Base-by-base conservation (phyloP, 2,888 invertebrate genomes). In the Lasioglossum lativentre region DNA sequence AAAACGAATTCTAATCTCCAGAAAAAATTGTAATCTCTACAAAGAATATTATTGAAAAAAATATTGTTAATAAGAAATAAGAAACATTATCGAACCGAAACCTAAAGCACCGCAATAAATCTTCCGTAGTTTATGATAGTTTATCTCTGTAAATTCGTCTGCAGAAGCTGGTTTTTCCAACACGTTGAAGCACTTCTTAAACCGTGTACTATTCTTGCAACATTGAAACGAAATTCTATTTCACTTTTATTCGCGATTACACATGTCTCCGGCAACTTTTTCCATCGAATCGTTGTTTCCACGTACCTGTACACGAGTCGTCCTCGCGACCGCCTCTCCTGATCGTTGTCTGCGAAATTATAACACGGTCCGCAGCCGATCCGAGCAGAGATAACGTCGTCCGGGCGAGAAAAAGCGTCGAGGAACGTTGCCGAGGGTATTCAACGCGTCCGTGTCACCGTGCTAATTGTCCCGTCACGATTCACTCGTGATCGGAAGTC, bases 141-240 rank as follows among this genome's bases (percentile, higher is more conserved):
- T n/a, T 40, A 40, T 40, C 40, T 42, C 1, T 42, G 14, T 16
- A 45, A 45, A 45, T 45, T 45, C 16, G 4, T 45, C 45, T 45
- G 42, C 42, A 3, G n/a, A n/a, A 47, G 5, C 23, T 47, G 23
- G 23, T 52, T 10, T 23, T n/a, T n/a, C n/a, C n/a, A n/a, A n/a
- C n/a, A n/a, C n/a, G 52, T 23, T 3, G 52, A 3, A 52, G 8
- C 3, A 3, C 23, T n/a, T 52, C n/a, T 56, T 52, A 8, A 23
- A 19, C n/a, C 52, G n/a, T 12, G 3, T 12, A n/a, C 56, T 4
- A 1, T n/a, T 0, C 42, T 79, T 77, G 71, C 71, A 85, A 86
- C 91, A 88, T 86, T 75, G 83, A 83, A 84, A 84, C 75, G 84
- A 82, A 86, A 91, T 83, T 90, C 63, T 34, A 90, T 90, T 90